Evolutionary conservation across 2,888 invertebrate species (phyloP), one percentile per base, ranked within the genome.

Genomic region (Pinctada fucata): DNA sequence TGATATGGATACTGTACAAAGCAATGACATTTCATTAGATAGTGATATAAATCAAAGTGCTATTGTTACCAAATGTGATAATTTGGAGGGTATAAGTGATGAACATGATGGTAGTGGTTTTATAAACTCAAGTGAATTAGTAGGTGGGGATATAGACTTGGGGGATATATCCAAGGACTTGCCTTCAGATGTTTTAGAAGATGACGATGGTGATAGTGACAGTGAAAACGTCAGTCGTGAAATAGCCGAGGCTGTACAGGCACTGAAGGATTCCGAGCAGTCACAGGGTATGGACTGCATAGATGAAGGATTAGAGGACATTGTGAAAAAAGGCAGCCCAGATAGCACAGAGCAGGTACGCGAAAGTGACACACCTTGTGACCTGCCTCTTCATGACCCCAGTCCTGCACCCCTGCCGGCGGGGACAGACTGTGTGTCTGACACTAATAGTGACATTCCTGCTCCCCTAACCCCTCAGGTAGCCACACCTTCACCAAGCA

Each of bases 381-480:
- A 83, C 45, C 77, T 85, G 45, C 84, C 85, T 16, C 79, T 83
- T 8, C 84, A 80, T 77, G 85, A 85, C 52, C 85, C 86, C 77
- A 87, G 87, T 84, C 84, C 83, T 58, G 85, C 85, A 68, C 83
- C 85, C 69, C 84, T 83, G 71, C 85, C 86, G 50, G 82, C 83
- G 45, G 84, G 84, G 5, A 80, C 86, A 47, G 87, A 87, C 70
- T 83, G 83, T 79, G 79, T 86, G 5, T 85, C 85, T 65, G 86
- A 86, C 78, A 84, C 85, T 16, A 84, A 87, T 71, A 87, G 86
- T 83, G 86, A 87, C 78, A 84, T 85, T 79, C 85, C 85, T 82
- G 86, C 87, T 83, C 86, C 87, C 70, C 82, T 87, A 47, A 87
- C 88, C 47, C 88, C 86, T 71, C 88, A 87, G 74, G 84, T 88